Percentiles rank a stretch among this genome's conserved stretches.
Conservation (phyloP, 2,888 invertebrate species). For the Apotomis capreana region DNA sequence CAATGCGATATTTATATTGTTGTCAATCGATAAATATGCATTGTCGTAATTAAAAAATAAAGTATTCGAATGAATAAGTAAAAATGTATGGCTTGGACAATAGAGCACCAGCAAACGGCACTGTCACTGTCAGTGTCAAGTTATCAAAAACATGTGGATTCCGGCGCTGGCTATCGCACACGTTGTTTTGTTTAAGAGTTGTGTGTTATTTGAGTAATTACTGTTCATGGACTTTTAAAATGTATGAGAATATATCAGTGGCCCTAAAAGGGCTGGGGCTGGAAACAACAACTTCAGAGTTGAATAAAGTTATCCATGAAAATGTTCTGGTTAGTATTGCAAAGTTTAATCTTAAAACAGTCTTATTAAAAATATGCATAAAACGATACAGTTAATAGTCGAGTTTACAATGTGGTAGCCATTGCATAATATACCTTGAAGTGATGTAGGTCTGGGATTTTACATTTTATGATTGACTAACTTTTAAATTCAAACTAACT, state of each 20-base stretch:
- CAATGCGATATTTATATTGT: too few species aligned
- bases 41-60: too few species aligned
- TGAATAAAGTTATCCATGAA: slow-evolving; percentile 39
- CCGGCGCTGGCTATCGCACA: slow-evolving; percentile 26
- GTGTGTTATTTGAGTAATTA: slow-evolving; percentile 10
- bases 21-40: too few species aligned
- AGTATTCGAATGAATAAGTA: not conserved
- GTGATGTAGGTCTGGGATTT: too few species aligned
- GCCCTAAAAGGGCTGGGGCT: slow-evolving; percentile 39
- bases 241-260: slow-evolving; percentile 30
- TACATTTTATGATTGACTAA: too few species aligned
- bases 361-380: not conserved
- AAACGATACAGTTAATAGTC: too few species aligned
- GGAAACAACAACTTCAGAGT: slow-evolving; percentile 38
- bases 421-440: too few species aligned
- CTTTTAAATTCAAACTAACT: not conserved
- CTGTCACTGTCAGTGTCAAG: slow-evolving; percentile 13
- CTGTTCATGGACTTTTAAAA: slow-evolving; percentile 18
- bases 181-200: slow-evolving; percentile 30
- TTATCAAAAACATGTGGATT: slow-evolving; percentile 36
- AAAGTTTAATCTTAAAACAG: not conserved
- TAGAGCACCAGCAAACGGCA: not conserved
- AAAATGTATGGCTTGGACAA: slow-evolving; percentile 5
- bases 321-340: slow-evolving; percentile 60
- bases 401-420: too few species aligned